Evolutionary conservation across 2,888 invertebrate species (phyloP), one percentile per base, ranked within the genome.

Genomic region (Agriopis aurantiaria): DNA sequence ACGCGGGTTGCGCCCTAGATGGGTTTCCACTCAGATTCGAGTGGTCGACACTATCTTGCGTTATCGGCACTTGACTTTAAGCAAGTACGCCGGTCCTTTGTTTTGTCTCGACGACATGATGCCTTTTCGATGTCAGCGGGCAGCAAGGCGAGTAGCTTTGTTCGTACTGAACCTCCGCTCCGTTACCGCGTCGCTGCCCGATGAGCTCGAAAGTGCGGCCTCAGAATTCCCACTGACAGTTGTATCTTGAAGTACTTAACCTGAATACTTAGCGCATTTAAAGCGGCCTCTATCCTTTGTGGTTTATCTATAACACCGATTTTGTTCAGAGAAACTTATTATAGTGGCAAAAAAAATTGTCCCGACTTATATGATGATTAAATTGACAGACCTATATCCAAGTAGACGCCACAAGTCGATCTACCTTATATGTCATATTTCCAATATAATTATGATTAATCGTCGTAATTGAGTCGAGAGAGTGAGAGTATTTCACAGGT

Each of bases 1-100:
- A 23, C 1, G 17, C 17, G 17, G 17, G 17, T 33, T 33, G 33
- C 33, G 33, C 33, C 33, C 33, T 33, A 33, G 33, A 33, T 33
- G 5, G 33, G 33, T 33, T 33, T 33, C 3, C 33, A 33, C 33
- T 33, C 33, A 33, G 14, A 12, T 23, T 48, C 58, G 9, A 58
- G 58, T 48, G 45, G 17, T 8, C 8, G 10, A 11, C 45, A 46
- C 17, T 58, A 58, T 46, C 45, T 11, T 14, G 10, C 8, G 7
- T 46, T 58, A 58, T 58, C 58, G 58, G 8, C 11, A 23, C 58
- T 58, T 17, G 58, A 58, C 46, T 43, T 43, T 40, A 23, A 12
- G 10, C 41, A 7, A 58, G 10, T 14, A 43, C 33, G 23, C 3
- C 17, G 12, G 48, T 58, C 23, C 46, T 46, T 58, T 46, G 58